Base-by-base conservation (phyloP, 2,888 invertebrate species). In the Hypsopygia costalis region DNA sequence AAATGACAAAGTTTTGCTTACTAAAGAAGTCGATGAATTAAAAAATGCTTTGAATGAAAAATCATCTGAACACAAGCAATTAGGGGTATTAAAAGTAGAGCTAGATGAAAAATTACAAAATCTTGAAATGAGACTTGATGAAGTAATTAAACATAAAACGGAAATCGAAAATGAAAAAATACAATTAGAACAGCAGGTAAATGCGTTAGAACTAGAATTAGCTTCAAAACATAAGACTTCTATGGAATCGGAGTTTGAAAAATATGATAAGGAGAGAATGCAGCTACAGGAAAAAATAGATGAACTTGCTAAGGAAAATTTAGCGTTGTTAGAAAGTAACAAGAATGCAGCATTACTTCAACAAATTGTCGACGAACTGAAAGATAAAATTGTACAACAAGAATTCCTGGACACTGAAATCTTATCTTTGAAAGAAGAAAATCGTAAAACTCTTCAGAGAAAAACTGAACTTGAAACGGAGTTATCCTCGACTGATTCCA, bases 1-100 rank as follows among this genome's bases (percentile, higher is more conserved):
- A 65, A 90, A 90, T 56, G 87, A 89, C 47, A 90, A 89, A 61
- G 82, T 87, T 3, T 64, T 89, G 34, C 59, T 88, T 30, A 79
- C 76, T 5, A 80, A 85, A 52, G 76, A 88, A 58, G 61, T 89
- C 1, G 78, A 82, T 52, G 87, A 88, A 34, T 61, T 90, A 11
- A 83, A 80, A 52, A 67, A 75, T 29, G 63, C 69, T 3, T 59
- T 86, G 12, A 59, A 64, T 40, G 56, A 67, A 36, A 74, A 72
- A 46, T 51, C 45, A 11, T 53, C 60, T 10, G 64, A 61, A 5
- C 55, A 63, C 11, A 73, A 73, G 52, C 68, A 74, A 42, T 46
- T 74, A 25, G 70, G 73, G 45, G 47, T 55, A 37, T 58, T 58
- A 44, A 79, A 70, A 47, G 49, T 55, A 35, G 68, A 76, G 3